phyloP scores from a whole-genome alignment of 2,113 vertebrate genomes.

The Triplophysa rosa region DNA sequence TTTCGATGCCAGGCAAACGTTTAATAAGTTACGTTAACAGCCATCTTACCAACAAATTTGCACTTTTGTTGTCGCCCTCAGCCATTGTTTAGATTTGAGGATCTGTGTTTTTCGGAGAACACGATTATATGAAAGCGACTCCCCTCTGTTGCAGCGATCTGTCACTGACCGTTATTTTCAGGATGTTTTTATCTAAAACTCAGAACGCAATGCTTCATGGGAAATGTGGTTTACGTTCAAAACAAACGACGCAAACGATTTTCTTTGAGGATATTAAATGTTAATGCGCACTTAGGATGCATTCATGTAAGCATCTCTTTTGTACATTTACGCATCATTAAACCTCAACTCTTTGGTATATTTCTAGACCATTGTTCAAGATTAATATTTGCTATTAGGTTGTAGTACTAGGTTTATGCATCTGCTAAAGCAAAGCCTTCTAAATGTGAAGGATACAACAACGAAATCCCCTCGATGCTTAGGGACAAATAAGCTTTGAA shows the following conservation, averaged over 20 bases:
- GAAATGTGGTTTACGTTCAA: conserved; percentile 55
- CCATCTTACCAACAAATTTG: conserved; percentile 71
- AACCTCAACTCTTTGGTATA: no score
- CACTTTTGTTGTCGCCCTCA: conserved; percentile 77
- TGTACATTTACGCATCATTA: no score
- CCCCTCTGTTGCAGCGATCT: conserved; percentile 1
- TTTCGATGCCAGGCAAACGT: background rate
- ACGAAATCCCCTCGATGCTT: no score
- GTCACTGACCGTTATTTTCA: conserved; percentile 41
- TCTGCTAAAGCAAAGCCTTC: no score
- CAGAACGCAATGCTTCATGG: conserved; percentile 51
- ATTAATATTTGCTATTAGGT: no score
- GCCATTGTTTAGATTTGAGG: conserved; percentile 60
- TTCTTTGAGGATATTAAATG: no score
- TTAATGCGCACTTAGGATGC: no score
- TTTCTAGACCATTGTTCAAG: no score
- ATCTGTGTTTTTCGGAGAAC: background rate
- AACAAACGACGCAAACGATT: background rate
- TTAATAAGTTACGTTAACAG: background rate
- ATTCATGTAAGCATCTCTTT: no score
- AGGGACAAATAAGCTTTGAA: no score
- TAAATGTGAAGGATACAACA: no score
- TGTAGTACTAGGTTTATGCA: no score
- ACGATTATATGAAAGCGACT: conserved; percentile 18
- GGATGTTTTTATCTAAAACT: conserved; percentile 60